These are phyloP conservation scores for Drosophila novamexicana DNA, from an alignment of 1,140 invertebrate genomes.

Conservation along the genomic window DNA sequence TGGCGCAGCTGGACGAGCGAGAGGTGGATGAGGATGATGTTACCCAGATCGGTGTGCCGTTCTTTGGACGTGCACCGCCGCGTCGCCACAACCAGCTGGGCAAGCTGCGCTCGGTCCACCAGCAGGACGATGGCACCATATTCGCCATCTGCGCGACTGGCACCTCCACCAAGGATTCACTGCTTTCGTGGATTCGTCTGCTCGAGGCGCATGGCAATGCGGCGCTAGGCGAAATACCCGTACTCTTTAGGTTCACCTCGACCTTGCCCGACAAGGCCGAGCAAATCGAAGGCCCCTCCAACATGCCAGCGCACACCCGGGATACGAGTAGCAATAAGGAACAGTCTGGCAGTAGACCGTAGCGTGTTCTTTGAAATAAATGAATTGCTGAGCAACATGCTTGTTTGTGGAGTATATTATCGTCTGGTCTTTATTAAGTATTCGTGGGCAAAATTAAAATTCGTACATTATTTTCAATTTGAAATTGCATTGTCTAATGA, in stretches of 20 bases:
- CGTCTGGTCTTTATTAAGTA: slow-evolving; percentile 51
- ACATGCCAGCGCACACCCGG: slow-evolving; percentile 45
- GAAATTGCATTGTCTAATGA: slow-evolving; percentile 36
- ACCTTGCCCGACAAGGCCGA: slow-evolving; percentile 62
- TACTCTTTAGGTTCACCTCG: slow-evolving; percentile 90
- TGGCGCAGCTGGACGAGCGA: slow-evolving; percentile 60
- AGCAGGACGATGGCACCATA: slow-evolving; percentile 97
- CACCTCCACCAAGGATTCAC: slow-evolving; percentile 94
- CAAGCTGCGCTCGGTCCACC: slow-evolving; percentile 90
- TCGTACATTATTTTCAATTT: slow-evolving; percentile 35
- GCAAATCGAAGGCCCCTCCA: slow-evolving; percentile 57
- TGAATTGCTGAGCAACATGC: slow-evolving; percentile 46
- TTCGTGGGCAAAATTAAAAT: slow-evolving; percentile 45
- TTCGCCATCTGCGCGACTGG: slow-evolving; percentile 94
- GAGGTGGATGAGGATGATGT: slow-evolving; percentile 86
- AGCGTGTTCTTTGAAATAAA: slow-evolving; percentile 47
- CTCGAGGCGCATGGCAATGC: slow-evolving; percentile 92
- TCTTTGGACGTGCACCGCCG: slow-evolving; percentile 84
- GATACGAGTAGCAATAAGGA: slow-evolving; percentile 37
- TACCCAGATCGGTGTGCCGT: slow-evolving; percentile 87
- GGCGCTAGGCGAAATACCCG: slow-evolving; percentile 89
- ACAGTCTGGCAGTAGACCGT: not conserved
- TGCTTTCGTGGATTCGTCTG: slow-evolving; percentile 96
- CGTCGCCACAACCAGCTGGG: slow-evolving; percentile 77
- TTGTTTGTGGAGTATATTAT: not conserved